These are phyloP conservation scores for Xylophagus ater DNA, from an alignment of 2,888 invertebrate species.

Conservation along the genomic window DNA sequence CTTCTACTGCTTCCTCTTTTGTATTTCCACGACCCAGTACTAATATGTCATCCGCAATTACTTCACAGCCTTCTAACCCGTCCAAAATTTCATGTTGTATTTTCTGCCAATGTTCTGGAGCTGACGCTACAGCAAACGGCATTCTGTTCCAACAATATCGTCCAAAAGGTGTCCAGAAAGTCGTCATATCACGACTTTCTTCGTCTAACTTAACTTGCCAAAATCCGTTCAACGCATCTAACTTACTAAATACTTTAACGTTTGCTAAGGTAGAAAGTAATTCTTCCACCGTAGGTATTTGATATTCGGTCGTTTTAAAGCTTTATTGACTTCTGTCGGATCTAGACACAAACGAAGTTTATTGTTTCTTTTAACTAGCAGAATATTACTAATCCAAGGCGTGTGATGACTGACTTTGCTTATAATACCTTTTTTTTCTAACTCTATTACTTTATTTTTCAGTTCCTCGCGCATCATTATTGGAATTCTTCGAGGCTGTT, in stretches of 20 bases:
- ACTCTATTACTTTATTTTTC: too few relatives aligned
- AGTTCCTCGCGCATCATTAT: too few relatives aligned
- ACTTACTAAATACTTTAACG: slow-evolving; percentile 2
- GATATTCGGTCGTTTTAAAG: slow-evolving; percentile 9
- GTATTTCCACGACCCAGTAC: slow-evolving; percentile 15
- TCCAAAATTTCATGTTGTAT: slow-evolving; percentile 12
- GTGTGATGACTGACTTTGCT: too few relatives aligned
- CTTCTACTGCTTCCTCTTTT: slow-evolving; percentile 14
- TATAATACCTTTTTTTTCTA: too few relatives aligned
- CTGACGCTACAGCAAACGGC: slow-evolving; percentile 17
- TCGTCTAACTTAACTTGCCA: neutral
- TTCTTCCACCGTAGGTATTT: slow-evolving; percentile 12
- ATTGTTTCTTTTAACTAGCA: slow-evolving; percentile 9
- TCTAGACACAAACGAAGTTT: slow-evolving; percentile 10
- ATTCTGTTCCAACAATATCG: slow-evolving; percentile 5
- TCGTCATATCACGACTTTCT: slow-evolving; percentile 4
- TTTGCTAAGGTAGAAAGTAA: neutral
- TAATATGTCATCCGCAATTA: slow-evolving; percentile 19
- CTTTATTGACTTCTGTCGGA: slow-evolving; percentile 9
- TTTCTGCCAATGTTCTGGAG: slow-evolving; percentile 18
- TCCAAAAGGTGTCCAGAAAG: slow-evolving; percentile 12
- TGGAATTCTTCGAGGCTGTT: too few relatives aligned
- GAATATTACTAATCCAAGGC: slow-evolving; percentile 11
- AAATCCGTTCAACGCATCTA: slow-evolving; percentile 1
- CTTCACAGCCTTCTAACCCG: slow-evolving; percentile 13